These are phyloP conservation scores for Arion vulgaris DNA, from an alignment of 1,140 invertebrate species.

Conservation along the genomic window DNA sequence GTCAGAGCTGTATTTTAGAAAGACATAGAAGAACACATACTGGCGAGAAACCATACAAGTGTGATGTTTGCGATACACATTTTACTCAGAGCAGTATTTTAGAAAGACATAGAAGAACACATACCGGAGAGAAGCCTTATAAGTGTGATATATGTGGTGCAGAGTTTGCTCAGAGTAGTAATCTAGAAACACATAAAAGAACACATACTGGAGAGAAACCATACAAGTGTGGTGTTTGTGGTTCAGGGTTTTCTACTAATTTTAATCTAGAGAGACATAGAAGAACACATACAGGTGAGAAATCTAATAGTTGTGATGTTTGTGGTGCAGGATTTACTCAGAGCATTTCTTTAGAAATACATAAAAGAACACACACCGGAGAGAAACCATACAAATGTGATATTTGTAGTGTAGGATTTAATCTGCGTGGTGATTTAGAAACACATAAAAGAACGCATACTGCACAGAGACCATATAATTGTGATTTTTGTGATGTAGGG, in stretches of 20 bases:
- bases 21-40: background rate
- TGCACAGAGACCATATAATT: background rate
- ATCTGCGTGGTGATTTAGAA: background rate
- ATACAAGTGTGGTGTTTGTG: background rate
- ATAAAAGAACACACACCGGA: too few relatives aligned
- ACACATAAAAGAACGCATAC: slow-evolving; percentile 1
- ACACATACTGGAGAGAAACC: slow-evolving; percentile 10
- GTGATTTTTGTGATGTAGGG: slow-evolving; percentile 13
- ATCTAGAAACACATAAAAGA: background rate
- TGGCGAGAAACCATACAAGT: background rate
- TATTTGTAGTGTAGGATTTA: background rate
- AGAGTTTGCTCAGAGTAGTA: background rate
- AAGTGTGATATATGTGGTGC: too few relatives aligned
- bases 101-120: too few relatives aligned
- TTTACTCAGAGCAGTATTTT: too few relatives aligned
- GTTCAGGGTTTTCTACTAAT: background rate
- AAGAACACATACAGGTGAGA: background rate
- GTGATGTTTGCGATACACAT: background rate
- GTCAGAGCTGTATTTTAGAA: background rate
- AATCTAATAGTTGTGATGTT: too few relatives aligned
- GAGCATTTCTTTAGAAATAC: too few relatives aligned
- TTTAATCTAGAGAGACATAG: background rate
- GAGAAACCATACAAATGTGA: slow-evolving; percentile 22
- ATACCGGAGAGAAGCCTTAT: too few relatives aligned
- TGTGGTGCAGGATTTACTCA: too few relatives aligned